Conservation (phyloP, 2,888 invertebrate genomes). For the Spicauda simplicius region DNA sequence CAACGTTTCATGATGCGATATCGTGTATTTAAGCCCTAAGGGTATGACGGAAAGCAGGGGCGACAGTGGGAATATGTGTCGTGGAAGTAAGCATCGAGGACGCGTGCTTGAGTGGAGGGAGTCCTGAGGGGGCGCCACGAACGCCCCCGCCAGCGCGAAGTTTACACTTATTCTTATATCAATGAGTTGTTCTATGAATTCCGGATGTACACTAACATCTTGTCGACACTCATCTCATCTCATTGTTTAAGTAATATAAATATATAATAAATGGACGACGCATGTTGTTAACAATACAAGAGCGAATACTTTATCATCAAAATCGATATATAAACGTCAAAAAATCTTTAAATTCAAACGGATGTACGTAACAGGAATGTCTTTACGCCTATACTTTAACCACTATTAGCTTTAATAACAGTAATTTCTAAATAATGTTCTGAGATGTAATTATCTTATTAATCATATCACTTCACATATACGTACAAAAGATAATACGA, state of each 20-base stretch:
- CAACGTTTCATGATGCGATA: no score
- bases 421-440: no score
- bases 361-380: no score
- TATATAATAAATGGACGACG: neutral
- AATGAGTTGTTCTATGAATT: conserved; percentile 47
- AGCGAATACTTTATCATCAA: no score
- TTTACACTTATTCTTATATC: conserved; percentile 42
- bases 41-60: conserved; percentile 44
- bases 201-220: conserved; percentile 52
- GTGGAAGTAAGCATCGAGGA: conserved; percentile 49
- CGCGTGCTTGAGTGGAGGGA: conserved; percentile 62
- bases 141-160: conserved; percentile 40
- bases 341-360: no score
- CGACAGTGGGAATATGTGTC: conserved; percentile 50
- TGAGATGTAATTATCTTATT: neutral
- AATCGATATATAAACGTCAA: no score
- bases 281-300: no score
- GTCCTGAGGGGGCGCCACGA: conserved; percentile 44
- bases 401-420: no score
- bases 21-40: conserved; percentile 32
- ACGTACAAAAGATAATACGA: neutral
- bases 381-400: no score
- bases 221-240: conserved; percentile 34
- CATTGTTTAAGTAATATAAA: neutral
- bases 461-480: neutral